Base-by-base conservation (phyloP, 2,113 vertebrate genomes). In the Nerophis lumbriciformis region DNA sequence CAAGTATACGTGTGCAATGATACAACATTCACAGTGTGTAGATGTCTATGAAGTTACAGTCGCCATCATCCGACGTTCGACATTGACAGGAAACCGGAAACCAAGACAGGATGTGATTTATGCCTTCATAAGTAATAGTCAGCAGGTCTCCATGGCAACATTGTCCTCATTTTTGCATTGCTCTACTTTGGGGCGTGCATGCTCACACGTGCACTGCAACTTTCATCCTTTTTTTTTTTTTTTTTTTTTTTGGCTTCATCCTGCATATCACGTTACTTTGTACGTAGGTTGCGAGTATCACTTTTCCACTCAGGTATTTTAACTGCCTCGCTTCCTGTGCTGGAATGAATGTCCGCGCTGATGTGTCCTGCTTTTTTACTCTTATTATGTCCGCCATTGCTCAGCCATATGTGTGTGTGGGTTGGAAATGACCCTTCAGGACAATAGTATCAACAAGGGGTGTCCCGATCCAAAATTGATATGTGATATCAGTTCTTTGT, bases 71-170 rank as follows among this genome's bases (percentile, higher is more conserved):
- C 42, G 5, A 11, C 42, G 42, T 45, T 45, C 11, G 10, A 45
- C 12, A 45, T 6, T 44, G 39, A 57, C 54, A 16, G 15, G 38
- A 45, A 38, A 39, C 54, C 12, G 38, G 37, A 57, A 57, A 44
- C 16, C 10, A 51, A 69, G 65, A 83, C 83, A 83, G 85, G 87
- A 88, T 73, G 67, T 77, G 72, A 82, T 74, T 70, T 68, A 42
- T 42, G 39, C 6, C 10, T 42, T 42, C 39, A 42, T 10, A 6
- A 12, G 5, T 28, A 28, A 28, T 51, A 65, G 66, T 42, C 53
- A 64, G 36, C 39, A 45, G 19, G 81, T 80, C 77, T 28, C 76
- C 71, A 69, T 72, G 68, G 73, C 5, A 36, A 56, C 53, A 16
- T 73, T 21, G 49, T 19, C 62, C 21, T 45, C 74, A 65, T 15